A percentile compares a stretch with the other conserved stretches of the same genome.
Conservation (phyloP, 1,140 invertebrate species). For the Zaprionus africanus region DNA sequence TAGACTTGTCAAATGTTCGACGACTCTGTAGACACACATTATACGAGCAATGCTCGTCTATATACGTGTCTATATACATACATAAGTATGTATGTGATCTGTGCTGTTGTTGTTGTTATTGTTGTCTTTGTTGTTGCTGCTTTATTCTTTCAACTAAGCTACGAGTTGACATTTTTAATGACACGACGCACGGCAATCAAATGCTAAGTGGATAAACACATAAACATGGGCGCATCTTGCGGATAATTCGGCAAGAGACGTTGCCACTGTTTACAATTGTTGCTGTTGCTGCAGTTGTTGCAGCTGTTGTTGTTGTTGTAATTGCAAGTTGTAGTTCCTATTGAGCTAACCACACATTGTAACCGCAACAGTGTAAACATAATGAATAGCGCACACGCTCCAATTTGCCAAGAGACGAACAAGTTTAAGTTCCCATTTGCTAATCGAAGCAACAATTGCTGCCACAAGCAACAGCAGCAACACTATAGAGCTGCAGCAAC, state of each 20-base stretch:
- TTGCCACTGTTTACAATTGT: background rate
- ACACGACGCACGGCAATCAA: constrained; percentile 50
- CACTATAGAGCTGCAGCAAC: constrained; percentile 1
- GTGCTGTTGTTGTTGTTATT: background rate
- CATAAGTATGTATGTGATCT: constrained; percentile 1
- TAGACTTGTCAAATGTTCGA: constrained; percentile 77
- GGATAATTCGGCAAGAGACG: constrained; percentile 57
- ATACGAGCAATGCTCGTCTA: constrained; percentile 17
- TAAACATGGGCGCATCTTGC: constrained; percentile 57
- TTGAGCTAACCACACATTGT: constrained; percentile 32
- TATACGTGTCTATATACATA: constrained; percentile 3
- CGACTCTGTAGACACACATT: constrained; percentile 32
- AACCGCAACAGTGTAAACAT: constrained; percentile 32
- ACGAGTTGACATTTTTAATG: constrained; percentile 66
- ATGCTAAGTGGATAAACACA: constrained; percentile 48
- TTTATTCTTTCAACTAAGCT: constrained; percentile 26
- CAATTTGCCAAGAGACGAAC: constrained; percentile 53
- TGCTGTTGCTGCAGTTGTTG: constrained; percentile 22
- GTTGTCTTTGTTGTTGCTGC: constrained; percentile 18
- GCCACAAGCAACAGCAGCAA: background rate
- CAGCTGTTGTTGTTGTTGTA: constrained; percentile 22
- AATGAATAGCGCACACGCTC: constrained; percentile 29
- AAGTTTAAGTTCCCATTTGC: constrained; percentile 69
- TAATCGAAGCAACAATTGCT: background rate
- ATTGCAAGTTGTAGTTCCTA: constrained; percentile 39